These are phyloP conservation scores for Limulus polyphemus DNA, from an alignment of 2,888 invertebrate genomes.

Conservation along the genomic window DNA sequence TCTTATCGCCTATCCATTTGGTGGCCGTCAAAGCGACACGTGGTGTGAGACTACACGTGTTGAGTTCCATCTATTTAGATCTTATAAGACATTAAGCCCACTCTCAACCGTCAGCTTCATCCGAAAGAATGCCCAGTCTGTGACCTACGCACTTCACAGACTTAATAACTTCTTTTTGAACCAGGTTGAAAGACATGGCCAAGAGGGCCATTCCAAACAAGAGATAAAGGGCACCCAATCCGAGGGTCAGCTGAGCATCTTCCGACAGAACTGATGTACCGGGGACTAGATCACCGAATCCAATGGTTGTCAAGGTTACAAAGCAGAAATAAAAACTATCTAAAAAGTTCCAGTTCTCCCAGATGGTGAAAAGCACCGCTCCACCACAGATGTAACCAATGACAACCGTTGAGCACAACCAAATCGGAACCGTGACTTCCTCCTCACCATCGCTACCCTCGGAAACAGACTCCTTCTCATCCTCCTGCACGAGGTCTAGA, in stretches of 20 bases:
- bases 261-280: constrained; percentile 51
- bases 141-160: constrained; percentile 75
- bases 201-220: constrained; percentile 85
- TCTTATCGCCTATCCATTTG: too few species aligned
- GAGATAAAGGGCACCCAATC: constrained; percentile 79
- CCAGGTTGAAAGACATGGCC: constrained; percentile 93
- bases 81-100: too few species aligned
- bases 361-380: constrained; percentile 67
- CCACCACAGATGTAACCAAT: constrained; percentile 80
- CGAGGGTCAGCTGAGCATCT: constrained; percentile 51
- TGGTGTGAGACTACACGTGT: too few species aligned
- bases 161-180: constrained; percentile 83
- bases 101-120: constrained; percentile 31
- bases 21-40: too few species aligned
- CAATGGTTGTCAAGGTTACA: constrained; percentile 83
- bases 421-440: constrained; percentile 36
- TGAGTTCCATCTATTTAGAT: too few species aligned
- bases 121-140: constrained; percentile 73
- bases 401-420: constrained; percentile 75
- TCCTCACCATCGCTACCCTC: constrained; percentile 25
- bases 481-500: constrained; percentile 13
- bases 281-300: constrained; percentile 86
- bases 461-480: too few species aligned
- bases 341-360: constrained; percentile 74
- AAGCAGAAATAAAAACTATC: constrained; percentile 89